Evolutionary conservation across 2,113 vertebrate genomes (phyloP).

Genomic region (Ophthalmolycus amberensis): DNA sequence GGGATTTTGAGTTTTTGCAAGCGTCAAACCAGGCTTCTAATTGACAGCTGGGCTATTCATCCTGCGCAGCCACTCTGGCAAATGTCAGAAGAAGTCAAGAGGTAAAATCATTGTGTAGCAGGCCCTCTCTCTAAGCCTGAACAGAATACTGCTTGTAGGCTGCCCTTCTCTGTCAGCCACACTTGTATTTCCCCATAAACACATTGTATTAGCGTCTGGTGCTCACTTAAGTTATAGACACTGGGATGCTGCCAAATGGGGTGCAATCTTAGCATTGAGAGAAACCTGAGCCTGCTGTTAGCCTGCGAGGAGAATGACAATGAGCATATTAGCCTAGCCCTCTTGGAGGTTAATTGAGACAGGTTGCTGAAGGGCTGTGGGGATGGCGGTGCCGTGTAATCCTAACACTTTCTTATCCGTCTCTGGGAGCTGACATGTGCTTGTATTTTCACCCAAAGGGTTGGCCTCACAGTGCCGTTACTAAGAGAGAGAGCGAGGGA

Average conservation of each 20-base stretch:
- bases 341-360: constrained; percentile 62
- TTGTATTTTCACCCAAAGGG: constrained; percentile 25
- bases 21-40: constrained; percentile 67
- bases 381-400: constrained; percentile 23
- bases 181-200: constrained; percentile 55
- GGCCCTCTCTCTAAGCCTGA: constrained; percentile 15
- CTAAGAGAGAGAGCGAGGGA: constrained; percentile 27
- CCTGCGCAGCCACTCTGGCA: constrained; percentile 46
- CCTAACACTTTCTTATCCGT: constrained; percentile 40
- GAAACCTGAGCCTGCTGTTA: constrained; percentile 60
- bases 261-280: constrained; percentile 58
- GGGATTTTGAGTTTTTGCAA: constrained; percentile 67
- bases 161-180: constrained; percentile 52
- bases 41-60: constrained; percentile 71
- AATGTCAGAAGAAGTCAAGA: constrained; percentile 75
- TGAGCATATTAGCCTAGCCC: constrained; percentile 67
- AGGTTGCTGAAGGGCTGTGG: constrained; percentile 48
- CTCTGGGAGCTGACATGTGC: constrained; percentile 12
- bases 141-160: constrained; percentile 41
- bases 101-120: constrained; percentile 56
- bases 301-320: constrained; percentile 60
- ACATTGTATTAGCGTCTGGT: constrained; percentile 42
- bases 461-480: constrained; percentile 19
- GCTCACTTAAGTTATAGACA: constrained; percentile 50
- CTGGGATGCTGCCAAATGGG: constrained; percentile 58